Evolutionary conservation across 2,113 vertebrate species (phyloP).

Genomic region (Lagenorhynchus albirostris): DNA sequence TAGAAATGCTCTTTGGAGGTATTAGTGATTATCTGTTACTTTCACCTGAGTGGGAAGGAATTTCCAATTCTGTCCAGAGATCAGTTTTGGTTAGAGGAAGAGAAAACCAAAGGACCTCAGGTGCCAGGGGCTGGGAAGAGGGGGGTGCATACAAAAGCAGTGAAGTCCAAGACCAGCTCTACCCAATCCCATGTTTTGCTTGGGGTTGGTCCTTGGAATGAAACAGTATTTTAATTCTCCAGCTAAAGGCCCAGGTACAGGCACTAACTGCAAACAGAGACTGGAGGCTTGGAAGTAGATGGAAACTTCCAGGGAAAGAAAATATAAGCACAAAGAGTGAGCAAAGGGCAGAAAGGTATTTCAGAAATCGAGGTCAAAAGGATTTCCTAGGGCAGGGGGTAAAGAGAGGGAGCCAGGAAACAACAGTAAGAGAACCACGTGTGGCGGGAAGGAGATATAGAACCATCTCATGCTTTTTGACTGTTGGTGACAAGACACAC

Average conservation of each 20-base stretch:
- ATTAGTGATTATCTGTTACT: not conserved
- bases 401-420: not conserved
- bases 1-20: not conserved
- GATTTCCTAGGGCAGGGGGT: not conserved
- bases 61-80: not conserved
- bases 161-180: not conserved
- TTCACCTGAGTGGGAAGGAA: not conserved
- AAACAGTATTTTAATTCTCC: not conserved
- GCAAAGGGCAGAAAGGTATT: not conserved
- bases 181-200: not conserved
- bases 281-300: not conserved
- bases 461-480: not conserved
- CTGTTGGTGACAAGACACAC: not conserved
- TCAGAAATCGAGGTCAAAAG: not conserved
- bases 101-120: not conserved
- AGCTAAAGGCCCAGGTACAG: not conserved
- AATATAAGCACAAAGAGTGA: not conserved
- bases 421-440: not conserved
- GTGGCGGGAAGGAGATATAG: not conserved
- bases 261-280: not conserved
- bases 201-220: not conserved
- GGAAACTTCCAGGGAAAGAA: not conserved
- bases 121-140: not conserved
- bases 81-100: not conserved
- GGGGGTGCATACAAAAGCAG: not conserved